phyloP scores from a whole-genome alignment of 2,797 vertebrate genomes.

The Microchirus variegatus region DNA sequence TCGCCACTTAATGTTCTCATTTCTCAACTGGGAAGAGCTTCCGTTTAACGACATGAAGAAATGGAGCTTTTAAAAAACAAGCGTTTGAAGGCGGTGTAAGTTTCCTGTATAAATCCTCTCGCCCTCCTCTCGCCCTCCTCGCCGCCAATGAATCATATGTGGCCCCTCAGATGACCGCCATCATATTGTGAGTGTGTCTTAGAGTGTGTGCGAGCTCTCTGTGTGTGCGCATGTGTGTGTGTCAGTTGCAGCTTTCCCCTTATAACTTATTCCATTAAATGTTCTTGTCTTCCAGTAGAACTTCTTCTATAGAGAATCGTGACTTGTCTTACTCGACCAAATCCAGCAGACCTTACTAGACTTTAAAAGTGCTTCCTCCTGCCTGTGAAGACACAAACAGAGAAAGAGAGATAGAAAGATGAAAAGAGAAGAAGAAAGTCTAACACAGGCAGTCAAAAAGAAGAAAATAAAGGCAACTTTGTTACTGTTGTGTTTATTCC shows the following conservation, averaged over 20 bases:
- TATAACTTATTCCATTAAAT: slow-evolving; percentile 22
- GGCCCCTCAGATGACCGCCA: slow-evolving; percentile 40
- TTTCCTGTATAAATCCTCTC: slow-evolving; percentile 55
- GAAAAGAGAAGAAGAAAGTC: slow-evolving; percentile 17
- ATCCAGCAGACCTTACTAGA: slow-evolving; percentile 40
- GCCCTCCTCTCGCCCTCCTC: slow-evolving; percentile 23
- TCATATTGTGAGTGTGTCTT: slow-evolving; percentile 15
- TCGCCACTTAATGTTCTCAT: slow-evolving; percentile 74
- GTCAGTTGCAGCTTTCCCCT: slow-evolving; percentile 31
- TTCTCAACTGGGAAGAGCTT: slow-evolving; percentile 65
- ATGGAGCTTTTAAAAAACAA: slow-evolving; percentile 71
- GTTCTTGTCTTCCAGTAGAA: slow-evolving; percentile 36
- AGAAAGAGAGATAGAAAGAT: slow-evolving; percentile 23
- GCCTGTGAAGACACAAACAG: slow-evolving; percentile 35
- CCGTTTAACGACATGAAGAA: slow-evolving; percentile 66
- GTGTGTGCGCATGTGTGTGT: too few species aligned
- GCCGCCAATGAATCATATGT: slow-evolving; percentile 49
- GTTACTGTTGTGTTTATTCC: slow-evolving; percentile 9
- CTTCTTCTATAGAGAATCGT: slow-evolving; percentile 25
- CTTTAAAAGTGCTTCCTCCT: slow-evolving; percentile 27
- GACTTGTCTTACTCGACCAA: slow-evolving; percentile 25
- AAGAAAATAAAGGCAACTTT: background rate
- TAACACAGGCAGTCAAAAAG: background rate
- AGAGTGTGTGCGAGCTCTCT: background rate
- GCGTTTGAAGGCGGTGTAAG: slow-evolving; percentile 56